phyloP scores from a whole-genome alignment of 2,888 invertebrate species.

The Melanophora roralis region DNA sequence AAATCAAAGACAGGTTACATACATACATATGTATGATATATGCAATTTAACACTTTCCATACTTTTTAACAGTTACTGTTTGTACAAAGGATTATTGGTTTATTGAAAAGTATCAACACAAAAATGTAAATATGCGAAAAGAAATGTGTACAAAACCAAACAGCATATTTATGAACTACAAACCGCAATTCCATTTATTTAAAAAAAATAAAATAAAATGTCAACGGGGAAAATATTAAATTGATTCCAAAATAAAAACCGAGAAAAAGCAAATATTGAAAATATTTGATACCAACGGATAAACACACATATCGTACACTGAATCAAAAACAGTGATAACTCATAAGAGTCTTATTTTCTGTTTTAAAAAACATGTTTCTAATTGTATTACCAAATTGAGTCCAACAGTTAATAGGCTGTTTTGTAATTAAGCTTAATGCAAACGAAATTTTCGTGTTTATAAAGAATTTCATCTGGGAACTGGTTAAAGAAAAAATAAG shows the following conservation, averaged over 20 bases:
- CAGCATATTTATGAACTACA: neutral
- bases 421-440: no score
- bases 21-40: neutral
- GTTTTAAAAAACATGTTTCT: no score
- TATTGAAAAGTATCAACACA: neutral
- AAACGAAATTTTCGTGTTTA: no score
- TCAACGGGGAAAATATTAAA: neutral
- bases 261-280: constrained; percentile 11
- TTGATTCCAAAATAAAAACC: constrained; percentile 18
- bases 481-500: no score
- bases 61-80: neutral
- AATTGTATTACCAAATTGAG: no score
- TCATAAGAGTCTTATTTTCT: no score
- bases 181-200: constrained; percentile 18
- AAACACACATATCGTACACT: no score
- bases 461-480: no score
- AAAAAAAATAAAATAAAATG: neutral
- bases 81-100: neutral
- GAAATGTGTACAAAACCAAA: neutral
- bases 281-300: neutral
- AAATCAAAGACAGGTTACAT: neutral
- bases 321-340: no score
- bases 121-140: neutral
- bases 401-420: no score
- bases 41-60: neutral